Evolutionary conservation across 1,140 invertebrate genomes (phyloP), one percentile per base, ranked within the genome.

Genomic region (Drosophila subobscura): DNA sequence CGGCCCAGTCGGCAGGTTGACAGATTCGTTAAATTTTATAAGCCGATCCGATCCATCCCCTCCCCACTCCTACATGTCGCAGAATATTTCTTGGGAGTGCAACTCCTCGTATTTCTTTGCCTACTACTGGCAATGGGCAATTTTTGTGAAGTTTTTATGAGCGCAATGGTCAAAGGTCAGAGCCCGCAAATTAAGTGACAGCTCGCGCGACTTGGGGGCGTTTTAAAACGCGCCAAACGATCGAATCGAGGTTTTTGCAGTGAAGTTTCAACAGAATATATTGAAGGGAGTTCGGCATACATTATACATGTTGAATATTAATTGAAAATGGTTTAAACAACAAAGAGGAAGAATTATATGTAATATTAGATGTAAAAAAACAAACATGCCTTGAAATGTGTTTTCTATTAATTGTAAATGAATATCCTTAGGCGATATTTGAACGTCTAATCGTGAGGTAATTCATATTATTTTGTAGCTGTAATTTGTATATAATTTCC

Each of bases 11-110:
- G 83, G 83, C 83, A 86, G 83, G 83, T 86, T 86, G 83, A 86
- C 83, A 86, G 83, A 86, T 86, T 88, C 83, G 83, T 86, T 86
- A 86, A 88, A 83, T 78, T 88, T 79, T 72, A 81, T 77, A 71
- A 77, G 64, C 50, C 58, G 27, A 16, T 33, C 5, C 37, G 20
- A 10, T 10, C 20, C 16, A 29, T 22, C 55, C 29, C 41, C 5
- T 16, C 27, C 29, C 14, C 22, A 5, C 57, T 5, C 14, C 47
- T 88, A 86, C 88, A 86, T 86, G 83, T 88, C 83, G 83, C 78
- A 56, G 60, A 81, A 61, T 61, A 59, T 70, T 57, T 61, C 52
- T 40, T 72, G 60, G 60, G 52, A 50, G 42, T 71, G 16, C 16
- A 20, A 33, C 29, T 33, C 27, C 29, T 33, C 33, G 33, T 37